Evolutionary conservation across 2,797 vertebrate species (phyloP).

Genomic region (Catamblyrhynchus diadema): DNA sequence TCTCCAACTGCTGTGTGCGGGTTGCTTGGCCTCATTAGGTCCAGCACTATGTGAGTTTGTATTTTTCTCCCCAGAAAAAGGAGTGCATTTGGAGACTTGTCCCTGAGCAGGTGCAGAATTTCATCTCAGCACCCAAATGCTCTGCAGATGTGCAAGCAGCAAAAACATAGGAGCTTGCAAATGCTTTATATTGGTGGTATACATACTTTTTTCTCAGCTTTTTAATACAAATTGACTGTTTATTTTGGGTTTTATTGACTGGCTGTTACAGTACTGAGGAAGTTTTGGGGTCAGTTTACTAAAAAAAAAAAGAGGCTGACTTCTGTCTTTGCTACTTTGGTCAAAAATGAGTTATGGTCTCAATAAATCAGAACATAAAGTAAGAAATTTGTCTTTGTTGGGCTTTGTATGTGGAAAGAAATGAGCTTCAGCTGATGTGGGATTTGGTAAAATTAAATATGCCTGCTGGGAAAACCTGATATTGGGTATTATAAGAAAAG

Average conservation of each 20-base stretch:
- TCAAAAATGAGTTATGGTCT: background rate
- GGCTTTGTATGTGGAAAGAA: background rate
- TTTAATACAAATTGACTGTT: background rate
- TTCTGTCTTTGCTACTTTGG: background rate
- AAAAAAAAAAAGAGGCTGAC: background rate
- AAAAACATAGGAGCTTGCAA: background rate
- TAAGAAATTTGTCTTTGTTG: conserved; percentile 24
- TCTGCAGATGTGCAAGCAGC: background rate
- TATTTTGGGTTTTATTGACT: background rate
- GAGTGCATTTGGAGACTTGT: background rate
- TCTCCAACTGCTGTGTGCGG: background rate
- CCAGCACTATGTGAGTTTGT: background rate
- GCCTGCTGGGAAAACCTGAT: conserved; percentile 2
- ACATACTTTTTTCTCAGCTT: background rate
- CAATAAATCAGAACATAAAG: conserved; percentile 16
- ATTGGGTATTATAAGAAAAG: conserved; percentile 24
- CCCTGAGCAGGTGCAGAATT: background rate
- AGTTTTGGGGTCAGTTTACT: background rate
- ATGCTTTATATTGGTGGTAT: background rate
- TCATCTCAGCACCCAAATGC: background rate
- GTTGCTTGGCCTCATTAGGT: background rate
- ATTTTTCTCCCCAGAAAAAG: background rate
- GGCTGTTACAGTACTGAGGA: background rate
- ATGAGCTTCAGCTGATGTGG: background rate
- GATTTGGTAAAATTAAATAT: conserved; percentile 47